Conservation (phyloP, 2,888 invertebrate species). For the Euplexia lucipara region DNA sequence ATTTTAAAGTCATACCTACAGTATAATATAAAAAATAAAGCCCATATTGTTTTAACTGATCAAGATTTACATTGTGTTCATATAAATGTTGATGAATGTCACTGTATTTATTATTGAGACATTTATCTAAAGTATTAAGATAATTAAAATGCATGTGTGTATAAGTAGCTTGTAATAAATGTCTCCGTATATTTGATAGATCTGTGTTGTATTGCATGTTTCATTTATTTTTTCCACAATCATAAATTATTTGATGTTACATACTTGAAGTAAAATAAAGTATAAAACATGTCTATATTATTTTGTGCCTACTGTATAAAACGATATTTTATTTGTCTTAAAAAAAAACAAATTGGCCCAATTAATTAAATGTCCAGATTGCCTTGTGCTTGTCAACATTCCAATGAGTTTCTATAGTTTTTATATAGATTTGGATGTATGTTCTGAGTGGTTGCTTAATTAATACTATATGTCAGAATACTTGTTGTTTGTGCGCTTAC, state of each 20-base stretch:
- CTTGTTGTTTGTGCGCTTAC: constrained; percentile 23
- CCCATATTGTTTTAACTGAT: too few species aligned
- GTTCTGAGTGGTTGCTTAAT: constrained; percentile 33
- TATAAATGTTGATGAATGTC: constrained; percentile 27
- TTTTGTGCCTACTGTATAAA: background rate
- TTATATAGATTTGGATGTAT: constrained; percentile 9
- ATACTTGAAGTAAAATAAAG: background rate
- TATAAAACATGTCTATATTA: constrained; percentile 13
- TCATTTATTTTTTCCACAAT: constrained; percentile 63
- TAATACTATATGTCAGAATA: constrained; percentile 4
- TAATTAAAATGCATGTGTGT: constrained; percentile 58
- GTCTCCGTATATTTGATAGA: constrained; percentile 46
- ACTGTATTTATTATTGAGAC: constrained; percentile 16
- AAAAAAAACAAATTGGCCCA: constrained; percentile 18
- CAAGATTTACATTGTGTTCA: constrained; percentile 29
- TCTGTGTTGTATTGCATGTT: constrained; percentile 62
- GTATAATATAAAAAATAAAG: too few species aligned
- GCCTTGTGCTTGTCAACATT: constrained; percentile 26
- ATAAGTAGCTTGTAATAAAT: constrained; percentile 48
- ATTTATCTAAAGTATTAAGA: constrained; percentile 34
- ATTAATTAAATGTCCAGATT: constrained; percentile 19
- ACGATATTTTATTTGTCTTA: background rate
- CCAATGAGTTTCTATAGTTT: constrained; percentile 18
- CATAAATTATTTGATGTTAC: constrained; percentile 38
- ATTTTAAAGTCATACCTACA: too few species aligned